A percentile compares a stretch with the other conserved stretches of the same genome.
phyloP scores from a whole-genome alignment of 37 sponge, comb jelly and placozoan genomes.

The Crambe crambe region DNA sequence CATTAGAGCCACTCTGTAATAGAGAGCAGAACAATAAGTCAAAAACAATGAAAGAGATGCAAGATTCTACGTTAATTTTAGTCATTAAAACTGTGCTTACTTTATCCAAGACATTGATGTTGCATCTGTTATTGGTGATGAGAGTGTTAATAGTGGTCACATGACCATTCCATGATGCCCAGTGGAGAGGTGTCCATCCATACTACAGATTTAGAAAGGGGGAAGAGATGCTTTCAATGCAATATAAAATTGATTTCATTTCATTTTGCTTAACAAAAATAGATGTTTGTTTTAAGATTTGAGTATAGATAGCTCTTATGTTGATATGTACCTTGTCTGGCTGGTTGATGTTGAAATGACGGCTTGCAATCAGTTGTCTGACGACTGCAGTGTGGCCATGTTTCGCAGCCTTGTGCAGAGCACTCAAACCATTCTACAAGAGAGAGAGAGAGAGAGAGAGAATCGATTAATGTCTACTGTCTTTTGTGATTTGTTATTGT shows the following conservation, averaged over 20 bases:
- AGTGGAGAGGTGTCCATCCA: constrained; percentile 79
- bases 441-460: background rate
- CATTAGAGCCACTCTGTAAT: constrained; percentile 62
- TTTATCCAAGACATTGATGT: constrained; percentile 32
- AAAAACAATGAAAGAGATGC: background rate
- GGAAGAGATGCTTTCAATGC: no score
- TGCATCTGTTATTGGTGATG: constrained; percentile 24
- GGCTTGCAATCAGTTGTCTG: constrained; percentile 42
- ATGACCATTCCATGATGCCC: constrained; percentile 76
- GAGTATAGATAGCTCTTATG: no score
- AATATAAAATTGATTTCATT: no score
- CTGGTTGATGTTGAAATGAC: constrained; percentile 25
- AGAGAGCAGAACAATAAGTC: background rate
- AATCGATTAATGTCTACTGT: background rate
- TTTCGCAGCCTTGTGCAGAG: constrained; percentile 69
- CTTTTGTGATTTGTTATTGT: background rate
- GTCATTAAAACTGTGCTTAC: constrained; percentile 17
- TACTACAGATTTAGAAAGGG: constrained; percentile 34
- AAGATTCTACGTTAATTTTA: no score
- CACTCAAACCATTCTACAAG: constrained; percentile 66
- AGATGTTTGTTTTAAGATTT: no score
- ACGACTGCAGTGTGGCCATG: constrained; percentile 59
- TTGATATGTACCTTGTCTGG: constrained; percentile 58
- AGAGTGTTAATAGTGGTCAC: constrained; percentile 38
- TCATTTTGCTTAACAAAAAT: no score